Evolutionary conservation across 2,797 vertebrate genomes (phyloP), one percentile per base, ranked within the genome.

Genomic region (Crypturellus tataupa): DNA sequence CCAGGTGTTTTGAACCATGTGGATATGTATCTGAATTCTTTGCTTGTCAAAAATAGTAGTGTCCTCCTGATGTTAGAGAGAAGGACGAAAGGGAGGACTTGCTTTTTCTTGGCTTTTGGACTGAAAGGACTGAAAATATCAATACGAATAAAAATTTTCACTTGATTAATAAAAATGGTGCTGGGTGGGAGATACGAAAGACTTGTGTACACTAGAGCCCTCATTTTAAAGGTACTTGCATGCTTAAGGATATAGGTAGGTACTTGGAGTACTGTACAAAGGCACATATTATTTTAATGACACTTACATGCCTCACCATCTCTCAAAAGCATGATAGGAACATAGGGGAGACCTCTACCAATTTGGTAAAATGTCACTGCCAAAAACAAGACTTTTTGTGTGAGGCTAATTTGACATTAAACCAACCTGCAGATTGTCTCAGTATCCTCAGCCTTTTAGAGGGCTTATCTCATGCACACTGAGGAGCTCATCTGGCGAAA

Each of bases 211-310:
- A 33, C 70, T 65, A 69, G n/a, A 81, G 49, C 10, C 29, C n/a
- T 53, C n/a, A 55, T 59, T 92, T 90, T 60, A 88, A 63, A 83
- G 10, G 17, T 75, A 53, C 47, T 75, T 64, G 80, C 69, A 15
- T 88, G 19, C 35, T 91, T 90, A 84, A 86, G 91, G 56, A 56
- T 40, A 73, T 5, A 84, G 42, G n/a, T 72, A 87, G 7, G 33
- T 73, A 78, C 23, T 55, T 72, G 33, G 25, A 69, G 80, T 35
- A 17, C 83, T 78, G 85, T 83, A 94, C 64, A 51, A 23, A 69
- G 69, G n/a, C 39, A 80, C 42, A 60, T 80, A 59, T 92, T 93
- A 86, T 90, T 94, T 93, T 87, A 93, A 81, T 79, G 67, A 94
- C 67, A 19, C 33, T 51, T 51, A 33, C 7, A 17, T 79, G 56